Base-by-base conservation (phyloP, 2,888 invertebrate genomes). In the Xanthostigma xanthostigma region DNA sequence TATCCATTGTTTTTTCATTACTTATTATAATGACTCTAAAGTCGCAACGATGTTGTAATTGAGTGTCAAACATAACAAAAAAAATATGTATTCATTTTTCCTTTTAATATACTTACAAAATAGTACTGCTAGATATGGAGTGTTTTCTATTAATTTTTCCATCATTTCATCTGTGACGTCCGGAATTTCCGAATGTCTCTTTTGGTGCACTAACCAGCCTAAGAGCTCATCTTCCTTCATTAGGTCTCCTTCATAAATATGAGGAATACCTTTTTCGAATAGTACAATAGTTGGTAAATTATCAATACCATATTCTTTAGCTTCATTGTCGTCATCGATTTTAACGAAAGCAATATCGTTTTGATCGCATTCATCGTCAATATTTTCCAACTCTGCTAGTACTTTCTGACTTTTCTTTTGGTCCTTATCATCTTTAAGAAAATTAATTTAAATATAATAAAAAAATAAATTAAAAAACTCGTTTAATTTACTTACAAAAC, bases 111-210 rank as follows among this genome's bases (percentile, higher is more conserved):
- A 79, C 87, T 83, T 73, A 92, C 91, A 92, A 66, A 93, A 93
- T 57, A 92, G 78, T 55, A 92, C 92, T 48, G 91, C 92, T 55
- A 93, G 75, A 63, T 81, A 89, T 50, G 83, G 78, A 27, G 84
- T 79, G 45, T 71, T 81, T 55, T 88, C 87, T 53, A 93, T 82
- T 40, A 93, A 73, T 62, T 86, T 85, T 58, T 92, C 91, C 76
- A 93, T 85, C 87, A 91, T 91, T 72, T 91, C 90, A 62, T 91
- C 88, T 9, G 91, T 92, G 17, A 93, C 81, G 69, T 90, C 90
- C 43, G 92, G 90, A 57, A 92, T 92, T 71, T 92, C 90, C 50
- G 85, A 84, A 64, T 89, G 88, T 54, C 86, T 80, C 64, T 90
- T 90, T 62, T 93, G 92, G 64, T 92, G 90, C 33, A 91, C 70